Base-by-base conservation (phyloP, 2,888 invertebrate genomes). In the Polydrusus pterygomalis region DNA sequence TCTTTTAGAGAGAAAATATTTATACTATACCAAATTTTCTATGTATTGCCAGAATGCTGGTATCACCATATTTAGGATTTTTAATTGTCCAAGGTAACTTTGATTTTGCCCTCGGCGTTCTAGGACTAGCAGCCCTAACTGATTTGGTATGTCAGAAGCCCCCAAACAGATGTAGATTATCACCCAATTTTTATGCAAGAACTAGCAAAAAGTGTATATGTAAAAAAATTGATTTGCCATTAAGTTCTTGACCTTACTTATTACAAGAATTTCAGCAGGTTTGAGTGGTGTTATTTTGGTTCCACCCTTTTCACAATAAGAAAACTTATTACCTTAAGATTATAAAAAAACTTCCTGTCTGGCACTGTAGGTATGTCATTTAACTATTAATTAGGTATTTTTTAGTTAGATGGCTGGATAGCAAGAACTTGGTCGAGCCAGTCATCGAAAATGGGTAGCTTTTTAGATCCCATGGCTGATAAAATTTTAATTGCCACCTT, bases 401-500 rank as follows among this genome's bases (percentile, higher is more conserved):
- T 88, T 49, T 86, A 96, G 96, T 86, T 96, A 67, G 99, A 99
- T 90, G 99, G 99, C 8, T 97, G 95, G 92, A 98, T 99, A 85
- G 99, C 99, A 0, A 91, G 99, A 74, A 95, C 93, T 67, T 97
- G 95, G 92, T 92, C 93, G 78, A 94, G 94, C 40, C 99, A 99
- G 87, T 94, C 96, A 25, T 96, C 98, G 34, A 95, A 96, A 85
- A 91, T 97, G 85, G 99, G 99, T 0, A 97, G 97, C 74, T 97
- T 98, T 84, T 87, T 99, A 15, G 99, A 99, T 88, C 99, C 99
- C 0, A 92, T 98, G 89, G 99, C 99, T 2, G 99, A 99, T 87
- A 99, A 99, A 89, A 90, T 98, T 45, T 90, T 99, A 1, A 93
- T 99, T 80, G 96, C 95, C 11, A 95, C 96, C 0, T 88, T 99